A percentile compares a stretch with the other conserved stretches of the same genome.
phyloP scores from a whole-genome alignment of 2,113 vertebrate genomes.

The Isichthys henryi region DNA sequence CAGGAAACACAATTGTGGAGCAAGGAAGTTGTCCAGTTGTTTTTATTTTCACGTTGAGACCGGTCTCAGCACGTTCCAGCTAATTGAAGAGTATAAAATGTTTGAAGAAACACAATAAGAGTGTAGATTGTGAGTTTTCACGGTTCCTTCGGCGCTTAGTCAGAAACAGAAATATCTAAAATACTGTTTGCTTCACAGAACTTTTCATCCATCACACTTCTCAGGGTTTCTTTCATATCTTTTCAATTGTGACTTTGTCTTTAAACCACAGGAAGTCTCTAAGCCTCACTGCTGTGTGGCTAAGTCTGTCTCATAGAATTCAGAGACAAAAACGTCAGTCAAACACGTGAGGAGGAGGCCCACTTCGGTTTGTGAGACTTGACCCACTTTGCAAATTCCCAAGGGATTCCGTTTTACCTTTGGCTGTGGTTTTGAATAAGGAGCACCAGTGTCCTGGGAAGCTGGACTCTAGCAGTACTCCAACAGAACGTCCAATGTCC shows the following conservation, averaged over 20 bases:
- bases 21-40: background rate
- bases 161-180: background rate
- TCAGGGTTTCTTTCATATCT: background rate
- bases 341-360: background rate
- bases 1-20: background rate
- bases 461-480: background rate
- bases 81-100: background rate
- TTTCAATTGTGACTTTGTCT: background rate
- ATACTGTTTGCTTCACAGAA: background rate
- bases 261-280: background rate
- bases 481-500: background rate
- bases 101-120: background rate
- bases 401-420: background rate
- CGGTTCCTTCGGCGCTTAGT: background rate
- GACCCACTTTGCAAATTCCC: background rate
- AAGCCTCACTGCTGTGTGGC: background rate
- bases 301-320: background rate
- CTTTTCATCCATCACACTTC: background rate
- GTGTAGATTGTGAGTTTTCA: background rate
- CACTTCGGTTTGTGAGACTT: background rate
- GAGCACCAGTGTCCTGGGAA: background rate
- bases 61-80: background rate
- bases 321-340: background rate
- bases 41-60: background rate
- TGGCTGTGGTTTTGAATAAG: background rate